Conservation (phyloP, 1,140 invertebrate genomes). For the Brachionus sp. region DNA sequence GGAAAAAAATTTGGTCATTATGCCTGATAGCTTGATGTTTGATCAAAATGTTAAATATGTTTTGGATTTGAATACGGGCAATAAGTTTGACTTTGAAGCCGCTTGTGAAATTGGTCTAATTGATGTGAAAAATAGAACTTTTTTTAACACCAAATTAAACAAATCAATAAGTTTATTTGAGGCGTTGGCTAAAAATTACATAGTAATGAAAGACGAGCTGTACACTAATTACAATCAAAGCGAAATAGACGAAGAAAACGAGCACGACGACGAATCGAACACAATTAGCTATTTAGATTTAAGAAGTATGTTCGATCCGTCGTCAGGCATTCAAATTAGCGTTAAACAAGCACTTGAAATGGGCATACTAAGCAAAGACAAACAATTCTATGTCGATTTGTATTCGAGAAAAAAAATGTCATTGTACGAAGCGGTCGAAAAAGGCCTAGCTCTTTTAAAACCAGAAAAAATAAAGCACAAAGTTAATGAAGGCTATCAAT, state of each 20-base stretch:
- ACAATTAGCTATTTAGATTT: not conserved
- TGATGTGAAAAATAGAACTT: not conserved
- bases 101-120: slow-evolving; percentile 34
- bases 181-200: slow-evolving; percentile 38
- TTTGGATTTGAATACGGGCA: not conserved
- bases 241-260: not conserved
- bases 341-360: slow-evolving; percentile 11
- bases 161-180: slow-evolving; percentile 22
- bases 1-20: slow-evolving; percentile 16
- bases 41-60: slow-evolving; percentile 22
- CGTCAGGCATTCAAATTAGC: not conserved
- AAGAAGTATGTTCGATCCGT: slow-evolving; percentile 24
- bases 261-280: not conserved
- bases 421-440: slow-evolving; percentile 77
- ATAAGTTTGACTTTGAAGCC: slow-evolving; percentile 38
- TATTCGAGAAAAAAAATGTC: slow-evolving; percentile 61
- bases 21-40: slow-evolving; percentile 15
- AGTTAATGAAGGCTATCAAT: slow-evolving; percentile 69
- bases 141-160: not conserved
- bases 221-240: slow-evolving; percentile 13
- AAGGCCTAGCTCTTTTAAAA: slow-evolving; percentile 78
- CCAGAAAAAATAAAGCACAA: slow-evolving; percentile 62
- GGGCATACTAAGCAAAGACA: not conserved
- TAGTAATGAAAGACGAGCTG: slow-evolving; percentile 39
- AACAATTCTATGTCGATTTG: slow-evolving; percentile 41